These are phyloP conservation scores for Pomacea canaliculata DNA, from an alignment of 2,888 invertebrate genomes.

Conservation along the genomic window DNA sequence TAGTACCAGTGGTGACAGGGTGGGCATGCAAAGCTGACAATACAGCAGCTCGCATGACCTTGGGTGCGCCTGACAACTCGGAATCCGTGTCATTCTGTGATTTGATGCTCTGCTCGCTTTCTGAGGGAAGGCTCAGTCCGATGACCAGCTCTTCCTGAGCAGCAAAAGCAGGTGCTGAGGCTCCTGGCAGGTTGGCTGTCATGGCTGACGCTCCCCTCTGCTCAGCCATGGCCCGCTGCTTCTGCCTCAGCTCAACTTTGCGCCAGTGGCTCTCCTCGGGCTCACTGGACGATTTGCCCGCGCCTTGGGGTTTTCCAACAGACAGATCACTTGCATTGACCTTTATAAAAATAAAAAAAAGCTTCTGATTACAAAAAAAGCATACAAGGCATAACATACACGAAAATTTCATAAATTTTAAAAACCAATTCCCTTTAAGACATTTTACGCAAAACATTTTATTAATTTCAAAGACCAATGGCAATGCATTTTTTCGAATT, in stretches of 20 bases:
- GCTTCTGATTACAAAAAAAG: neutral
- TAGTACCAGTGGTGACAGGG: neutral
- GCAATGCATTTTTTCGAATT: too few relatives aligned
- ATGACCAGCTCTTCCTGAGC: slow-evolving; percentile 50
- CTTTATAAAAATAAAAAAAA: neutral
- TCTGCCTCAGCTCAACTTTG: slow-evolving; percentile 50
- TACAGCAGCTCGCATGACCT: slow-evolving; percentile 8
- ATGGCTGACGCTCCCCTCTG: slow-evolving; percentile 32
- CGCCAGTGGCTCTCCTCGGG: slow-evolving; percentile 58
- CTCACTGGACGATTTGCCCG: slow-evolving; percentile 24
- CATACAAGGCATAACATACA: too few relatives aligned
- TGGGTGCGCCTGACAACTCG: slow-evolving; percentile 36
- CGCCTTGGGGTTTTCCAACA: slow-evolving; percentile 15
- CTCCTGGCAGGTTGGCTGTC: slow-evolving; percentile 3
- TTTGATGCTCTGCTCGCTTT: slow-evolving; percentile 47
- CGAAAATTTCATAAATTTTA: too few relatives aligned
- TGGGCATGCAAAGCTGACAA: slow-evolving; percentile 26
- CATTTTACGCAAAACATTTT: too few relatives aligned
- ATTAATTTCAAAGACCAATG: too few relatives aligned
- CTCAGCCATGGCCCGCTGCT: slow-evolving; percentile 40
- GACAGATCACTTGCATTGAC: neutral
- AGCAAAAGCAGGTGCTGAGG: slow-evolving; percentile 3
- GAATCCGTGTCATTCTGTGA: slow-evolving; percentile 64
- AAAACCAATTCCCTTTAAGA: too few relatives aligned
- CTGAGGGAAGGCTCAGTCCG: slow-evolving; percentile 56